A percentile compares a stretch with the other conserved stretches of the same genome.
phyloP scores from a whole-genome alignment of 1,140 invertebrate species.

The Patella vulgata region DNA sequence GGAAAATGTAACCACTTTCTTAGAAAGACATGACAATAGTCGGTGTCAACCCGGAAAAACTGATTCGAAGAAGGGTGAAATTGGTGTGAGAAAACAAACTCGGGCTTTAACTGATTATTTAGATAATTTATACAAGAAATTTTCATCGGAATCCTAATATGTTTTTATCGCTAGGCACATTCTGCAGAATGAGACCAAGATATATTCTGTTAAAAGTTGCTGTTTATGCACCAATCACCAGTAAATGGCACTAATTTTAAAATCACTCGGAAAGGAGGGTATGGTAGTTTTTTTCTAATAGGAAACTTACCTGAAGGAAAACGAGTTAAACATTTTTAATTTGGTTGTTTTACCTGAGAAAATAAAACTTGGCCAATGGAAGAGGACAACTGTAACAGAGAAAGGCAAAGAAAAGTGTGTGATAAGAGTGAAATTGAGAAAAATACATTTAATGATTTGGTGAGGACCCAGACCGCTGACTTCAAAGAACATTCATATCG shows the following conservation, averaged over 20 bases:
- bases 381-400: conserved; percentile 11
- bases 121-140: conserved; percentile 16
- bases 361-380: conserved; percentile 14
- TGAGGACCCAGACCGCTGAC: conserved; percentile 1
- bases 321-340: not conserved
- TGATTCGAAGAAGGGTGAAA: conserved; percentile 10
- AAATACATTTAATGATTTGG: not conserved
- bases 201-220: conserved; percentile 8
- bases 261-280: conserved; percentile 6
- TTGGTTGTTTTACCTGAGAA: not conserved
- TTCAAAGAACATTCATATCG: conserved; percentile 15
- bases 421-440: conserved; percentile 2
- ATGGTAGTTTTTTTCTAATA: conserved; percentile 4
- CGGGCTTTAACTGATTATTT: conserved; percentile 16
- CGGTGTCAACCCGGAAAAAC: conserved; percentile 19
- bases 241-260: conserved; percentile 17
- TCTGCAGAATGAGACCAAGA: conserved; percentile 8
- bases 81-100: conserved; percentile 6
- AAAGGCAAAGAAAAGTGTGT: conserved; percentile 15
- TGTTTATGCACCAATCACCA: conserved; percentile 26
- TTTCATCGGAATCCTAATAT: conserved; percentile 13
- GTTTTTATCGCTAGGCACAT: conserved; percentile 16
- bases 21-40: conserved; percentile 21
- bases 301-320: conserved; percentile 3
- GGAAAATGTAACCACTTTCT: conserved; percentile 8